Conservation (phyloP, 1,140 invertebrate species). For the Drosophila sucinea region DNA sequence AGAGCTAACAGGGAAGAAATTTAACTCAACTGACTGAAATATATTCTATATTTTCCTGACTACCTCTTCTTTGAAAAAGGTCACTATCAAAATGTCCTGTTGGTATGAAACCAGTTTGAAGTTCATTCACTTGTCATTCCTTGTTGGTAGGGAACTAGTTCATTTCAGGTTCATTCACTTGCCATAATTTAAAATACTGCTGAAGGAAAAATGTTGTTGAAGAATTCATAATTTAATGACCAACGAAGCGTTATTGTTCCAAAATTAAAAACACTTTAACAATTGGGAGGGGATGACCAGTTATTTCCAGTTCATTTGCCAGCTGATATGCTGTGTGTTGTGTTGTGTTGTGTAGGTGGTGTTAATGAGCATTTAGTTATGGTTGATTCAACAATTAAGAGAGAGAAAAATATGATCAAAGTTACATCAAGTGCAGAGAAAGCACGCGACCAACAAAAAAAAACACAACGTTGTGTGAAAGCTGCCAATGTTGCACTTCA, state of each 20-base stretch:
- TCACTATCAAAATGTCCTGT: too few species aligned
- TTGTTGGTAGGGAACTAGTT: too few species aligned
- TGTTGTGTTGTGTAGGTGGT: constrained; percentile 7
- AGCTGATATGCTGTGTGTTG: not conserved
- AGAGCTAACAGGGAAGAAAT: too few species aligned
- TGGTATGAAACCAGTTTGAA: too few species aligned
- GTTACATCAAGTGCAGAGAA: constrained; percentile 42
- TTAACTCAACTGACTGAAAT: too few species aligned
- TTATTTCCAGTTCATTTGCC: constrained; percentile 6
- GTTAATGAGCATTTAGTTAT: constrained; percentile 10
- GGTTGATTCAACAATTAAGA: constrained; percentile 2
- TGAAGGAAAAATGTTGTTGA: not conserved
- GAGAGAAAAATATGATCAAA: constrained; percentile 9
- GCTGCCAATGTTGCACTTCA: constrained; percentile 50
- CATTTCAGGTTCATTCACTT: too few species aligned
- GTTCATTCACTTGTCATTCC: too few species aligned
- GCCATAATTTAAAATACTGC: too few species aligned
- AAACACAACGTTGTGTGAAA: constrained; percentile 36
- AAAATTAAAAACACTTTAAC: not conserved
- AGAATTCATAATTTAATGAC: not conserved
- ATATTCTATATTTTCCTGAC: too few species aligned
- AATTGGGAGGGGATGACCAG: not conserved
- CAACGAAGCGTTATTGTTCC: not conserved
- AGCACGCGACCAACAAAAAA: constrained; percentile 42
- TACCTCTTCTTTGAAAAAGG: too few species aligned